Evolutionary conservation across 2,113 vertebrate genomes (phyloP).

Genomic region (Theropithecus gelada): DNA sequence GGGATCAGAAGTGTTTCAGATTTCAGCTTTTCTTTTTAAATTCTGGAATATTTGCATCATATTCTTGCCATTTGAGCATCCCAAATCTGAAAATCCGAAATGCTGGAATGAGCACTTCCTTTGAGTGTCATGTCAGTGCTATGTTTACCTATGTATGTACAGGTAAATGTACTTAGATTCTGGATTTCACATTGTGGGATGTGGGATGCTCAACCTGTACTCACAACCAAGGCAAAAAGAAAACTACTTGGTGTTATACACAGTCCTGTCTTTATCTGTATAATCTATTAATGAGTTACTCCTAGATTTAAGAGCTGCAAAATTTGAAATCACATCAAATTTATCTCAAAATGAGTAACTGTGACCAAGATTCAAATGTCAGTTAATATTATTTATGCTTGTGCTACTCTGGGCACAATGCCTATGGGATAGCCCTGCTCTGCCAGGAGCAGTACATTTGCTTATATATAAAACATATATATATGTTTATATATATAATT

Average conservation of each 20-base stretch:
- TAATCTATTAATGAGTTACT: not conserved
- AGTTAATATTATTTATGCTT: not conserved
- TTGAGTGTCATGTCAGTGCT: not conserved
- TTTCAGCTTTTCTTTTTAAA: not conserved
- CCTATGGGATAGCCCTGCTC: no score
- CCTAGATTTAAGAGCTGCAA: not conserved
- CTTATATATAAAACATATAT: no score
- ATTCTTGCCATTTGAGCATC: not conserved
- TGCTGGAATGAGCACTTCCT: not conserved
- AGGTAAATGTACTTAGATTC: not conserved
- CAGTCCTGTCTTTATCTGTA: not conserved
- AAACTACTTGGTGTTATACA: not conserved
- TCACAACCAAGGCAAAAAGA: not conserved
- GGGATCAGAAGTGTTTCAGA: not conserved
- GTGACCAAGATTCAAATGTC: conserved; percentile 1
- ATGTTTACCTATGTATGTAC: no score
- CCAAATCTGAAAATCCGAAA: not conserved
- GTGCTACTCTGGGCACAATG: no score
- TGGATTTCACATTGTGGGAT: not conserved
- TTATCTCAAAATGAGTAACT: not conserved
- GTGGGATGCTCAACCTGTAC: not conserved
- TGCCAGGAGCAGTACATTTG: no score
- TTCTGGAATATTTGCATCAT: not conserved
- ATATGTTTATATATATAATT: no score
- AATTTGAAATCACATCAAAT: not conserved